Evolutionary conservation across 2,888 invertebrate species (phyloP).

Genomic region (Eristalis pertinax): DNA sequence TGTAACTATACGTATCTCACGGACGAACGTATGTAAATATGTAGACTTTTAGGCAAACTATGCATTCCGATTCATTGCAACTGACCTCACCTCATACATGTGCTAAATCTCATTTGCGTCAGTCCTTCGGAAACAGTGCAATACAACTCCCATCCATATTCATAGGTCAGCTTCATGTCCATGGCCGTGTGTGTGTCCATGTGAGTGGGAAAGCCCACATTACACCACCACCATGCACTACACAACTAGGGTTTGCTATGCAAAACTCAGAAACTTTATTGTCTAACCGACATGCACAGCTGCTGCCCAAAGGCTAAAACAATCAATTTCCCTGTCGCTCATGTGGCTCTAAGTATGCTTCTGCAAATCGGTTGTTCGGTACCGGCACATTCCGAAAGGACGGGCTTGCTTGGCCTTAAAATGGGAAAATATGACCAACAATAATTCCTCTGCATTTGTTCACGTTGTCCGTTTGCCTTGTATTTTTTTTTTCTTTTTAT

Average conservation of each 20-base stretch:
- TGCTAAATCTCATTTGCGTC: not conserved
- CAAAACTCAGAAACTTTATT: constrained; percentile 30
- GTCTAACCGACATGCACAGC: constrained; percentile 35
- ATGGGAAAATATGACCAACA: constrained; percentile 30
- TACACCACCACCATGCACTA: not conserved
- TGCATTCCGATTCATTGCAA: not conserved
- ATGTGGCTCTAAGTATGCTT: constrained; percentile 20
- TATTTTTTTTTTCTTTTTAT: not conserved
- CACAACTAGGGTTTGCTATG: not conserved
- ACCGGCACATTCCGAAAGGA: not conserved
- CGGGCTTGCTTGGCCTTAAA: constrained; percentile 17
- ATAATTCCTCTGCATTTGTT: constrained; percentile 22
- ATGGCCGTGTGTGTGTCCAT: not conserved
- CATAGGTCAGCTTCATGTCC: not conserved
- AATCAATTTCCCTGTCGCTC: constrained; percentile 35
- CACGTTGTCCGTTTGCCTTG: not conserved
- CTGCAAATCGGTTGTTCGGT: constrained; percentile 19
- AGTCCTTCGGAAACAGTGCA: not conserved
- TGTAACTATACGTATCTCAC: too few relatives aligned
- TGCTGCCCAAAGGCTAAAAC: constrained; percentile 35
- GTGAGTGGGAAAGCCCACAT: not conserved
- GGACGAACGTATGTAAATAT: too few relatives aligned
- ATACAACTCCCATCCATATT: constrained; percentile 3
- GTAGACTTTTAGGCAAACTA: not conserved
- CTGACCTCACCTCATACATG: not conserved